Percentiles rank a stretch among this genome's conserved stretches.
Evolutionary conservation across 2,113 vertebrate species (phyloP).

Genomic region (Asarcornis scutulata): DNA sequence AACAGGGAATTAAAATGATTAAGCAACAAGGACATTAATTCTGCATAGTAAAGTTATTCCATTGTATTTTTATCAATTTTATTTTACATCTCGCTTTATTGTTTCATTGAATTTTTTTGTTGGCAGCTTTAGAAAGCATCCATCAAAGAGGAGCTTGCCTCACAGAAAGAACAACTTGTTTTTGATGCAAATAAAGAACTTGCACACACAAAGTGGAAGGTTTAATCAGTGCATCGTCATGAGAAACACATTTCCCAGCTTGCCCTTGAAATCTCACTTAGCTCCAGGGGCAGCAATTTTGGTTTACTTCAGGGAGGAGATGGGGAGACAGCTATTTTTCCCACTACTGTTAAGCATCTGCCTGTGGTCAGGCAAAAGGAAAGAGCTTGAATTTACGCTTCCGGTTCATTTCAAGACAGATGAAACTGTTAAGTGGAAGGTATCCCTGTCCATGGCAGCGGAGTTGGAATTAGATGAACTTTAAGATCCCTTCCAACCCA

Average conservation of each 20-base stretch:
- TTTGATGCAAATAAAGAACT: not conserved
- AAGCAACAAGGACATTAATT: slow-evolving; percentile 35
- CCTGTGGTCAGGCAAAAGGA: not conserved
- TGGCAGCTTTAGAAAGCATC: not conserved
- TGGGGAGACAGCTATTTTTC: not conserved
- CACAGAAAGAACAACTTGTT: not conserved
- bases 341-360: slow-evolving; percentile 7
- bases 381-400: not conserved
- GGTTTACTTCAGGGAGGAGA: not conserved
- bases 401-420: not conserved
- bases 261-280: not conserved
- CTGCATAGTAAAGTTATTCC: not conserved
- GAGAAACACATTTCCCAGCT: slow-evolving; percentile 9
- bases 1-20: not conserved
- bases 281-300: not conserved
- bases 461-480: too few relatives aligned
- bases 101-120: not conserved
- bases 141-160: not conserved
- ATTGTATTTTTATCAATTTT: not conserved
- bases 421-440: not conserved
- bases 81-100: slow-evolving; percentile 8
- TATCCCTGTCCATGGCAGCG: too few relatives aligned
- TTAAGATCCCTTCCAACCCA: too few relatives aligned
- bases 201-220: not conserved
- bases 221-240: not conserved